Percentiles rank a stretch among this genome's conserved stretches.
Conservation (phyloP, 2,888 invertebrate genomes). For the Tuberolachnus salignus region DNA sequence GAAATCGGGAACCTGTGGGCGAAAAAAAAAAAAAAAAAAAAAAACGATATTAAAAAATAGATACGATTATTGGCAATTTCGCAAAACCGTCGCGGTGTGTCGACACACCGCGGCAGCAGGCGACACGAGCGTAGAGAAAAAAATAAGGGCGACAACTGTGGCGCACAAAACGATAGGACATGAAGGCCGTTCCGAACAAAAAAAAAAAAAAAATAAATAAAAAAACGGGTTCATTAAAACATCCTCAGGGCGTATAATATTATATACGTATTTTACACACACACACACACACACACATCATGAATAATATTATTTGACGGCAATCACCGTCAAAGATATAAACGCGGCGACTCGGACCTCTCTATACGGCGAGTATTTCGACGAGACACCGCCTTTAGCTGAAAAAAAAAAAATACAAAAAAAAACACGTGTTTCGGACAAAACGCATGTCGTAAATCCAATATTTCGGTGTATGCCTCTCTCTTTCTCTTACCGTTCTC, state of each 20-base stretch:
- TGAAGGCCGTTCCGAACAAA: constrained; percentile 36
- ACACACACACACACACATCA: background rate
- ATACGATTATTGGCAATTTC: too few species aligned
- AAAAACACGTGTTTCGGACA: too few species aligned
- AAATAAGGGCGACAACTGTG: too few species aligned
- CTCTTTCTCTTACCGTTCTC: background rate
- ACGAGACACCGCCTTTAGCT: constrained; percentile 47
- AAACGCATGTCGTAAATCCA: constrained; percentile 27
- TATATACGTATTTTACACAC: constrained; percentile 51
- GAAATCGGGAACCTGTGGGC: constrained; percentile 60
- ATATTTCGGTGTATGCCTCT: background rate
- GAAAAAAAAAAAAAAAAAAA: constrained; percentile 1
- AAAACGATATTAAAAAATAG: too few species aligned
- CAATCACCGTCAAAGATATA: constrained; percentile 44
- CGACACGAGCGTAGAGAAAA: background rate
- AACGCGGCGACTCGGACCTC: background rate
- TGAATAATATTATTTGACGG: constrained; percentile 48
- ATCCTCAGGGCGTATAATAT: constrained; percentile 39
- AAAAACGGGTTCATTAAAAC: constrained; percentile 52
- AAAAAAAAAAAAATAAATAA: too few species aligned
- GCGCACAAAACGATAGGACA: background rate
- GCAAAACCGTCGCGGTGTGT: background rate
- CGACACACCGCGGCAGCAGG: background rate
- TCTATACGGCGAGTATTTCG: background rate
- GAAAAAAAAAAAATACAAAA: constrained; percentile 18